Base-by-base conservation (phyloP, 1,140 invertebrate species). In the Macrocentrus cingulum region DNA sequence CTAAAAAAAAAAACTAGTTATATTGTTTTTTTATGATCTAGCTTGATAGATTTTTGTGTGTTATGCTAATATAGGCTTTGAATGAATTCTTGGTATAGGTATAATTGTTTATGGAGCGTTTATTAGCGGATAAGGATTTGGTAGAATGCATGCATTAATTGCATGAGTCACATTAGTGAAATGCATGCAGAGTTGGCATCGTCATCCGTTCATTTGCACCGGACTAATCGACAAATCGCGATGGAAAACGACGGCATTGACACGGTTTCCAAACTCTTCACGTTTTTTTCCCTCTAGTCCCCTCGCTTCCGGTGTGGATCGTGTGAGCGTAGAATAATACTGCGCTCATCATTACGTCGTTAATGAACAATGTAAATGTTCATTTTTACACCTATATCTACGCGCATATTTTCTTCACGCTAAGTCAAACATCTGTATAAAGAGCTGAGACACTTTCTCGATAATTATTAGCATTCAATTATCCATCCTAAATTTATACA, bases 221-320 rank as follows among this genome's bases (percentile, higher is more conserved):
- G 16, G 34, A 16, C 51, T 48, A 59, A 66, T 65, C 60, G 62
- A 67, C 64, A 62, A 63, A 65, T 56, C 16, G 52, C 46, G 62
- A 65, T 44, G 19, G 55, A 44, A 5, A 58, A 58, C 39, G 37
- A 32, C 63, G 69, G 68, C 69, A 72, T 68, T 72, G 69, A 70
- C 69, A 70, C 62, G 34, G 63, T 67, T 72, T 68, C 63, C 55
- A 60, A 62, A 20, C 44, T 45, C 48, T 63, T 60, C 59, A 37
- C 62, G 16, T 32, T 25, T 58, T 11, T 57, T 20, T 57, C 25
- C 13, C 54, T 36, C 55, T 49, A n/a, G 37, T 39, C 46, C 46
- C 18, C 23, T 25, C 49, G 42, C 56, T 69, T 70, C 67, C 66
- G 65, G 39, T 59, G 37, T 25, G 60, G 15, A 37, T 13, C 20